A percentile compares a stretch with the other conserved stretches of the same genome.
phyloP scores from a whole-genome alignment of 2,113 vertebrate species.

The Climacteris rufus region DNA sequence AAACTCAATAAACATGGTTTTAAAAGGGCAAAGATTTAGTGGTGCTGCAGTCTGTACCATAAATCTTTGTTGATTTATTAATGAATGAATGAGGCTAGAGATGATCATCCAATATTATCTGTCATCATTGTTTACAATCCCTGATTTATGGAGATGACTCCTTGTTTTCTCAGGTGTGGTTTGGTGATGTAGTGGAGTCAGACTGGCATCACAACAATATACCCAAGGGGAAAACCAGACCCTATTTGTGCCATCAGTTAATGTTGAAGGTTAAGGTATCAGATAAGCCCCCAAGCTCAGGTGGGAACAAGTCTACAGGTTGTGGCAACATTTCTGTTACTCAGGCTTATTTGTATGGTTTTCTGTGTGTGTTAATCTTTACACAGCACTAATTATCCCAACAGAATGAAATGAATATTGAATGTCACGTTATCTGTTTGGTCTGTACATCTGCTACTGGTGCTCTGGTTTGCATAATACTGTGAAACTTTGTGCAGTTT shows the following conservation, averaged over 20 bases:
- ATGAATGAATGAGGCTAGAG: not conserved
- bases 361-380: not conserved
- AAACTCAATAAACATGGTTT: not conserved
- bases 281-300: not conserved
- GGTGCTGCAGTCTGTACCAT: not conserved
- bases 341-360: not conserved
- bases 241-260: not conserved
- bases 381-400: not conserved
- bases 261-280: not conserved
- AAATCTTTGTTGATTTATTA: not conserved
- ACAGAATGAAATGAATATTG: not conserved
- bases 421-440: not conserved
- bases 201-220: not conserved
- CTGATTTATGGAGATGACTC: not conserved
- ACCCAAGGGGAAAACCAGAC: not conserved
- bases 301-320: not conserved
- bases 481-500: not conserved
- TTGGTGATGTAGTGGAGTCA: not conserved
- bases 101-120: not conserved
- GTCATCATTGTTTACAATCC: not conserved
- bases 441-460: conserved; percentile 2
- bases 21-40: not conserved
- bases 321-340: not conserved
- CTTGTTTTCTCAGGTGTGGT: not conserved
- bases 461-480: not conserved